These are phyloP conservation scores for Eupristina koningsbergeri DNA, from an alignment of 1,140 invertebrate genomes.

Conservation along the genomic window DNA sequence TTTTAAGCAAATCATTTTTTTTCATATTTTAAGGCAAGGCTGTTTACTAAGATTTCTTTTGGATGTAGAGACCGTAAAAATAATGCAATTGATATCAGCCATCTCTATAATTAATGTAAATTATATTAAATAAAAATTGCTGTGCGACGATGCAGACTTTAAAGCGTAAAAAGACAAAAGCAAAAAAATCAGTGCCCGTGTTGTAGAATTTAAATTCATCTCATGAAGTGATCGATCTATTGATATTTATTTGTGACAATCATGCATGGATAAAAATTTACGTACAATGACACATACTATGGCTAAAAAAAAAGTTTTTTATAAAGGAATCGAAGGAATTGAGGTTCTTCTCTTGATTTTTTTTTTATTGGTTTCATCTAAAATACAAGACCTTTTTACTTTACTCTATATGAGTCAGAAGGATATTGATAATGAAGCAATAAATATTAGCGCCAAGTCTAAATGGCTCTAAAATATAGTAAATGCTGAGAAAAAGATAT, in stretches of 20 bases:
- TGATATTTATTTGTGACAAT: conserved; percentile 47
- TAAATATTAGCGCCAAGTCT: conserved; percentile 43
- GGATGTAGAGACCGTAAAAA: background rate
- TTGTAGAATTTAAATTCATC: conserved; percentile 5
- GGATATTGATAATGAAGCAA: conserved; percentile 18
- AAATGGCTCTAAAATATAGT: conserved; percentile 39
- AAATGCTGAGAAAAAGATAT: conserved; percentile 46
- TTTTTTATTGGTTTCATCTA: conserved; percentile 41
- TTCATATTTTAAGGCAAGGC: background rate
- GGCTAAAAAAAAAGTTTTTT: conserved; percentile 54
- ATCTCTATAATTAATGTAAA: conserved; percentile 44
- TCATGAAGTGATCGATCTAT: conserved; percentile 35
- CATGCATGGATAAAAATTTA: conserved; percentile 60
- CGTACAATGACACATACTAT: conserved; percentile 63
- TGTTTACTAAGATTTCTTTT: background rate
- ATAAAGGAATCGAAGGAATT: conserved; percentile 32
- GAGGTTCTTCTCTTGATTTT: conserved; percentile 46
- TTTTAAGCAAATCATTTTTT: no score
- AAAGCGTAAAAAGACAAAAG: conserved; percentile 57
- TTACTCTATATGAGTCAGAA: conserved; percentile 20
- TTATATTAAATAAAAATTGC: conserved; percentile 37
- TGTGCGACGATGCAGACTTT: conserved; percentile 48
- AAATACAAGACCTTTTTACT: conserved; percentile 1
- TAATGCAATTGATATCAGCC: conserved; percentile 4
- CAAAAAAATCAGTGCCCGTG: conserved; percentile 58